Percentiles rank a stretch among this genome's conserved stretches.
phyloP scores from a whole-genome alignment of 1,140 invertebrate genomes.

The Galleria mellonella region DNA sequence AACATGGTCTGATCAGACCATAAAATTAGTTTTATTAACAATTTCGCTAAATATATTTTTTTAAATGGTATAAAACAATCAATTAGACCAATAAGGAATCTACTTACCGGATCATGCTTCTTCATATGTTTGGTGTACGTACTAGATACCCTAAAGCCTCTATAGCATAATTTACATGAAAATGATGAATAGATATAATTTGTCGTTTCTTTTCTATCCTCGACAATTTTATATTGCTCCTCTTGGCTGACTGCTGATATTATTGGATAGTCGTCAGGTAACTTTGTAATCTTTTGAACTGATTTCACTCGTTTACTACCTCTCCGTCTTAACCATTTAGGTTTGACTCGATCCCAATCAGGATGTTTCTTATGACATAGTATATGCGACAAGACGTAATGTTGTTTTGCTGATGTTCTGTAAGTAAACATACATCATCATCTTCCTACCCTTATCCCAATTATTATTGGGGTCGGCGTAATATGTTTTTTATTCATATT shows the following conservation, averaged over 20 bases:
- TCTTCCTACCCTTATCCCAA: too few species aligned
- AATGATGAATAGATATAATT: conserved; percentile 52
- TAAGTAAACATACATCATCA: too few species aligned
- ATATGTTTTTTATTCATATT: too few species aligned
- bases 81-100: too few species aligned
- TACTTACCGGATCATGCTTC: conserved; percentile 60
- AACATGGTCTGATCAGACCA: too few species aligned
- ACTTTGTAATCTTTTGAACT: conserved; percentile 23
- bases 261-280: conserved; percentile 44
- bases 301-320: conserved; percentile 25
- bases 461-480: too few species aligned
- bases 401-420: conserved; percentile 51
- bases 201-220: conserved; percentile 34
- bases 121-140: conserved; percentile 60
- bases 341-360: conserved; percentile 33
- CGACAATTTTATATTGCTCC: conserved; percentile 47
- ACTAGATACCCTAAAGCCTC: conserved; percentile 38
- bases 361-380: conserved; percentile 27
- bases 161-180: conserved; percentile 49
- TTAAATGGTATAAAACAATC: too few species aligned
- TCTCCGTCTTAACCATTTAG: conserved; percentile 25
- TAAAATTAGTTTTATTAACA: too few species aligned
- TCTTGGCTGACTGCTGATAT: conserved; percentile 42
- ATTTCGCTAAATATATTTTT: too few species aligned
- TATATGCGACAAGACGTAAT: conserved; percentile 44